Evolutionary conservation across 1,140 invertebrate genomes (phyloP).

Genomic region (Drosophila bipectinata): DNA sequence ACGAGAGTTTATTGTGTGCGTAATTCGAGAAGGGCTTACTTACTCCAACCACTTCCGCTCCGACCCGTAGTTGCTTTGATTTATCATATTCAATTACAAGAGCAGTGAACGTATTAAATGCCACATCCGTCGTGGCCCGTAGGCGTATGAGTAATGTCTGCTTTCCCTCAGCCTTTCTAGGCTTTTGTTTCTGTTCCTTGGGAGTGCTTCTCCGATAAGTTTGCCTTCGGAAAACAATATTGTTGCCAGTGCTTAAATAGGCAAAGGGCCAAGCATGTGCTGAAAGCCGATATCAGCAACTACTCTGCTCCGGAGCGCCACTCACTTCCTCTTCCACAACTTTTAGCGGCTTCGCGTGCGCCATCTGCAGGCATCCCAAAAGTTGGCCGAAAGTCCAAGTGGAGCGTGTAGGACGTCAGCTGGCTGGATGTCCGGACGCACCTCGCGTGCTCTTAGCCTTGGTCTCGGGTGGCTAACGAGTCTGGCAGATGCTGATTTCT

Average conservation of each 20-base stretch:
- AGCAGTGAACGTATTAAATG: slow-evolving; percentile 74
- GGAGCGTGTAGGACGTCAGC: slow-evolving; percentile 71
- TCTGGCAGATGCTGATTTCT: slow-evolving; percentile 64
- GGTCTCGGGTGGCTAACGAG: slow-evolving; percentile 36
- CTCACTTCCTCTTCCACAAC: slow-evolving; percentile 8
- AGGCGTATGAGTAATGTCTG: slow-evolving; percentile 74
- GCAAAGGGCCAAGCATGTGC: slow-evolving; percentile 13
- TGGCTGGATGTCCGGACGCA: slow-evolving; percentile 30
- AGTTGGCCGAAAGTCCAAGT: slow-evolving; percentile 64
- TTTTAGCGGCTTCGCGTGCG: slow-evolving; percentile 56
- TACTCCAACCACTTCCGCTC: slow-evolving; percentile 56
- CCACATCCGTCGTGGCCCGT: slow-evolving; percentile 54
- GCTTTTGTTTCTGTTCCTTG: background rate
- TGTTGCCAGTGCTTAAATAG: slow-evolving; percentile 59
- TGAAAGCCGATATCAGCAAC: slow-evolving; percentile 78
- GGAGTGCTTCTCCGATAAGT: slow-evolving; percentile 31
- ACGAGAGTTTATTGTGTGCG: slow-evolving; percentile 37
- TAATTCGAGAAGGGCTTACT: slow-evolving; percentile 33
- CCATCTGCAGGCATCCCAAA: slow-evolving; percentile 57
- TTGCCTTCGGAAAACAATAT: slow-evolving; percentile 46
- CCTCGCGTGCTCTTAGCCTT: slow-evolving; percentile 12
- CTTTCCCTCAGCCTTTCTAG: slow-evolving; percentile 20
- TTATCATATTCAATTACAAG: slow-evolving; percentile 83
- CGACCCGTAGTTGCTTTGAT: slow-evolving; percentile 53
- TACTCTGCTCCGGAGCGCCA: slow-evolving; percentile 50